Conservation (phyloP, 1,140 invertebrate genomes). For the Ceratoteleas bidentatus region DNA sequence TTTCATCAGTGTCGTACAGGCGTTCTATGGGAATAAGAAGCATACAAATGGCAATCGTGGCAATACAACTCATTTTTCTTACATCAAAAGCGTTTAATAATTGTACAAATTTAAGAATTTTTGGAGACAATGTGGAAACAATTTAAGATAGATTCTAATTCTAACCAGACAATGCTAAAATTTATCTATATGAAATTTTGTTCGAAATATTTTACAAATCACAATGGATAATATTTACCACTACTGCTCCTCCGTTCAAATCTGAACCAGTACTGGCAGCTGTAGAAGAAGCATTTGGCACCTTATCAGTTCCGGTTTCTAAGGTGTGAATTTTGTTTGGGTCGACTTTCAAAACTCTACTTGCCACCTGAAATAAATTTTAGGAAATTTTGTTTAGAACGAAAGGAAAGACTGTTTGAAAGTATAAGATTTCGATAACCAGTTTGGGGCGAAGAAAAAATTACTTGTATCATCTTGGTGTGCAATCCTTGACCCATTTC, state of each 20-base stretch:
- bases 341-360: conserved; percentile 87
- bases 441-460: neutral
- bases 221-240: conserved; percentile 81
- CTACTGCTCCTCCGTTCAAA: conserved; percentile 96
- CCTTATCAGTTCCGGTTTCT: conserved; percentile 95
- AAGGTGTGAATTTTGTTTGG: conserved; percentile 90
- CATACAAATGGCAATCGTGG: neutral
- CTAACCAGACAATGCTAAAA: no score
- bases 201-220: no score
- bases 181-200: no score
- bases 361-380: conserved; percentile 83
- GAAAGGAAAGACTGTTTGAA: no score
- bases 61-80: no score
- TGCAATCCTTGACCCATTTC: conserved; percentile 93
- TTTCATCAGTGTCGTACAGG: conserved; percentile 89
- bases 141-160: no score
- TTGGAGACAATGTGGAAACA: no score
- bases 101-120: no score
- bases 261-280: conserved; percentile 96
- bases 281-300: conserved; percentile 95
- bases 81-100: no score
- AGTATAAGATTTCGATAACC: neutral
- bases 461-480: neutral
- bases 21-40: conserved; percentile 83
- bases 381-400: no score